Conservation (phyloP, 2,113 vertebrate genomes). For the Crotophaga sulcirostris region DNA sequence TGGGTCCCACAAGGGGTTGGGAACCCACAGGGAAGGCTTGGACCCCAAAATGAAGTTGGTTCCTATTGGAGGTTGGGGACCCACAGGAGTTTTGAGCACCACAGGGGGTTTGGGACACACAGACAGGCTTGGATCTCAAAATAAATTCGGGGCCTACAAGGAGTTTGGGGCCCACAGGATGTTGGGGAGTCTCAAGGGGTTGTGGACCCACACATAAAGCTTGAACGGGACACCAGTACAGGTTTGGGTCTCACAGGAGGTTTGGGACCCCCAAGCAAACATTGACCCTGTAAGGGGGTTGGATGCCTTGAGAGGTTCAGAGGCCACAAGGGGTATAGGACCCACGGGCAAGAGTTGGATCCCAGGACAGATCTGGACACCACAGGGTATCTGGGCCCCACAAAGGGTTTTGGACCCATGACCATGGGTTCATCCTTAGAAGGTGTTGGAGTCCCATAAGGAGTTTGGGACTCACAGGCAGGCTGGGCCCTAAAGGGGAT, state of each 20-base stretch:
- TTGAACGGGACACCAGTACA: background rate
- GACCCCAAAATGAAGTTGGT: background rate
- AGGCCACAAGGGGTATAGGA: too few species aligned
- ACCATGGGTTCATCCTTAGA: background rate
- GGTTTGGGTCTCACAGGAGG: background rate
- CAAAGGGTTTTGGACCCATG: background rate
- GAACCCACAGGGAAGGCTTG: background rate
- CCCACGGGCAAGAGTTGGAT: background rate
- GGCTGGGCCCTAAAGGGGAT: background rate
- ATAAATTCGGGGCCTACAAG: background rate
- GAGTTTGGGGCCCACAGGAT: background rate
- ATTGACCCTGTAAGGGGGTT: background rate
- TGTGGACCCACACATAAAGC: background rate
- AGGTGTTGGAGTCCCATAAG: background rate
- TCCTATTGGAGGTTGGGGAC: fast-evolving
- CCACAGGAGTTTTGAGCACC: background rate
- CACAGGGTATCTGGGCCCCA: background rate
- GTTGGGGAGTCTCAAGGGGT: background rate
- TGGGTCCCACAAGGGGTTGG: too few species aligned
- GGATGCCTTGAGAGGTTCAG: too few species aligned
- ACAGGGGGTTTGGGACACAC: background rate
- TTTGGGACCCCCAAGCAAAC: background rate
- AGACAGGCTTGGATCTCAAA: background rate
- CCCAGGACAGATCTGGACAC: background rate
- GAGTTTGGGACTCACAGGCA: background rate